Percentiles rank a stretch among this genome's conserved stretches.
These are phyloP conservation scores for Gadus chalcogrammus DNA, from an alignment of 2,113 vertebrate species.

Conservation along the genomic window DNA sequence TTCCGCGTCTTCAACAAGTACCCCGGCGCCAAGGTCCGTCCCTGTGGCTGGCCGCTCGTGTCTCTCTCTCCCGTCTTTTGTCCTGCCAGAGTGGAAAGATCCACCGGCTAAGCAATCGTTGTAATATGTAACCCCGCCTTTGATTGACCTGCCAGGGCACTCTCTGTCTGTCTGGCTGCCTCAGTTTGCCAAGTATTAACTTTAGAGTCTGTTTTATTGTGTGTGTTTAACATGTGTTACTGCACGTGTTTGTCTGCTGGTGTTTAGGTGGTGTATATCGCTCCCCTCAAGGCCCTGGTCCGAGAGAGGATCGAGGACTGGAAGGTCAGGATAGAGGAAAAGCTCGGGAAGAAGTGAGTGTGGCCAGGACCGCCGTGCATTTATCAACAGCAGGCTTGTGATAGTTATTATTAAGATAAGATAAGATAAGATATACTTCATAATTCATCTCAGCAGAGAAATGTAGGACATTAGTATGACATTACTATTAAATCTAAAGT, in stretches of 20 bases:
- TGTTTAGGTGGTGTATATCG: constrained; percentile 92
- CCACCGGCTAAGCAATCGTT: background rate
- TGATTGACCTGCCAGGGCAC: too few relatives aligned
- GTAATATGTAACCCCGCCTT: background rate
- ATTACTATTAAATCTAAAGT: too few relatives aligned
- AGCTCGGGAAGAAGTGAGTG: constrained; percentile 93
- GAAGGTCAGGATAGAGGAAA: constrained; percentile 94
- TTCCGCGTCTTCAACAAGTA: constrained; percentile 95
- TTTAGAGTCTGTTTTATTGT: background rate
- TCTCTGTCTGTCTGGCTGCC: background rate
- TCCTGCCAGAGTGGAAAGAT: background rate
- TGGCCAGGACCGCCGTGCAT: background rate
- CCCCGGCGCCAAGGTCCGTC: constrained; percentile 84
- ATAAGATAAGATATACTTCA: too few relatives aligned
- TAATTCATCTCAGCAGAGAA: too few relatives aligned
- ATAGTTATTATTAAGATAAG: too few relatives aligned
- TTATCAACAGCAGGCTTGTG: background rate
- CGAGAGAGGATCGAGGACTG: constrained; percentile 97
- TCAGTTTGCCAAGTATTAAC: background rate
- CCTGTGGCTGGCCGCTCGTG: too few relatives aligned
- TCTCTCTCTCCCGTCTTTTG: background rate
- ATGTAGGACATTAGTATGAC: too few relatives aligned
- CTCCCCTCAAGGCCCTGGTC: constrained; percentile 93
- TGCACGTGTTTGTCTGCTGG: background rate
- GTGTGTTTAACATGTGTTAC: background rate